Evolutionary conservation across 2,113 vertebrate species (phyloP), one percentile per base, ranked within the genome.

Genomic region (Nannobrachium achirus): DNA sequence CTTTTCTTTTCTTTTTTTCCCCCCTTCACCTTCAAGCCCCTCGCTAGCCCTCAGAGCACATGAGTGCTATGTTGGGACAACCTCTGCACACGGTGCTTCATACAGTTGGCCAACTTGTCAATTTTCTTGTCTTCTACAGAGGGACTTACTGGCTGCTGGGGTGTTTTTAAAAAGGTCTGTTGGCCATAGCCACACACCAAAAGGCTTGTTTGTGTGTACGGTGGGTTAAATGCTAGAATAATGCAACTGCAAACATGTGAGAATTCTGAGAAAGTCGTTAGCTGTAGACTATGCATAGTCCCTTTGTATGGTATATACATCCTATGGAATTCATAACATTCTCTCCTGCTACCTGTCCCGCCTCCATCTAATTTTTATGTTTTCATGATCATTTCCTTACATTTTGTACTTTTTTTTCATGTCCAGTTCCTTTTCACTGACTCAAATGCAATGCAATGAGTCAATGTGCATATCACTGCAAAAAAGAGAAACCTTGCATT

Each of bases 241-340:
- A 82, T 52, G 83, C 79, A 56, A 59, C 61, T 41, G 61, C 41
- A 79, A 65, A 74, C 63, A 69, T 62, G 80, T 76, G 81, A 87
- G 58, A 84, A 79, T 66, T 62, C 79, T 76, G 81, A 87, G 58
- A 84, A 79, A 78, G 72, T 83, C 48, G 51, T 81, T 75, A 71
- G 75, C 76, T 67, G 71, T 71, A 52, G 78, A 42, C 76, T 83
- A 76, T 67, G 69, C 25, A 5, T 76, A 76, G 70, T 63, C 71
- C 61, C 63, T 63, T 68, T 81, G 66, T 66, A 78, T 80, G 75
- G 75, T 82, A 80, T 75, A 76, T 79, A 89, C 79, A 88, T 80
- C 69, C 66, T 81, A 66, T 81, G 84, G 80, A 84, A 88, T 85
- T 86, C 65, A 50, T 46, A 71, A 77, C 46, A 75, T 59, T 68